Base-by-base conservation (phyloP, 2,888 invertebrate genomes). In the Phasia obesa region DNA sequence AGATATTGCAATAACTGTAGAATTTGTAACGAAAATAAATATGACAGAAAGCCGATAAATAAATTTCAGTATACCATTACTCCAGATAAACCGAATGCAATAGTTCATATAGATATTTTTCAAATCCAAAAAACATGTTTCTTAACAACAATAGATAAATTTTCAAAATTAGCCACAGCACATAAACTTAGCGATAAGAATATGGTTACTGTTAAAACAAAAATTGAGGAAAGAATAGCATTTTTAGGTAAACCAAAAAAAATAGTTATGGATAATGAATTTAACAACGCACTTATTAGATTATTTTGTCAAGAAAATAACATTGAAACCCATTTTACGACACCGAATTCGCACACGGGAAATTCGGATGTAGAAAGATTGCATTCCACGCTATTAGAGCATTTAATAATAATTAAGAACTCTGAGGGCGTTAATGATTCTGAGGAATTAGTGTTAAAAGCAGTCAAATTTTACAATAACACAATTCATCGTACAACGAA, bases 181-280 rank as follows among this genome's bases (percentile, higher is more conserved):
- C n/a, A n/a, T n/a, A n/a, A n/a, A n/a, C n/a, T n/a, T 69, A 44
- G n/a, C 17, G 59, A 74, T 65, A 78, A 78, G 67, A 81, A 81
- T 75, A 75, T 78, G 62, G 19, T 38, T 6, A 84, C 78, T 4
- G 44, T 81, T 44, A 76, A 80, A 67, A 49, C 38, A 7, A 84
- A 75, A 76, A 21, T 84, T 9, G 47, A 74, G 13, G 67, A 73
- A 57, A 44, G 73, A 67, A 62, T 73, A 27, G 38, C 76, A 13
- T 62, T 62, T 35, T 51, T 71, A 51, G 73, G 77, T 27, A 80
- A 80, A 70, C 74, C 77, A 5, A 27, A 65, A 13, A 64, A 44
- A 47, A 11, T 80, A 17, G 42, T 84, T 21, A 81, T 75, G 75
- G 78, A 84, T n/a, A 85, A 81, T 38, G 84, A 84, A 60, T 84